Percentiles rank a stretch among this genome's conserved stretches.
Evolutionary conservation across 2,797 vertebrate species (phyloP).

Genomic region (Danionella dracula): DNA sequence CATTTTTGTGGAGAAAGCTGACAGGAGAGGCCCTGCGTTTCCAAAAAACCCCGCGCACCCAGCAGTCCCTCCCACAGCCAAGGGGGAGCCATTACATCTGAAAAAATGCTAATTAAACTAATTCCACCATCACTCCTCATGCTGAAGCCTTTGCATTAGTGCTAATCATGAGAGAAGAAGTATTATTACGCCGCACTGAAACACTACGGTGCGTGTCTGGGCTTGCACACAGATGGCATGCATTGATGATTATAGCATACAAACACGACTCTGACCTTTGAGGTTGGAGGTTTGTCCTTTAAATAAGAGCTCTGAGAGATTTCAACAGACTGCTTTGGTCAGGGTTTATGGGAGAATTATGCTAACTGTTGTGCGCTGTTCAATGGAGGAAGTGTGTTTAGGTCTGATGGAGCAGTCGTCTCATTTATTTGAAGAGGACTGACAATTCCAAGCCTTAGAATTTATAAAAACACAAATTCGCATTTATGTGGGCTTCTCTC

Average conservation of each 20-base stretch:
- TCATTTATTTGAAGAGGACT: too few species aligned
- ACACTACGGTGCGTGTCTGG: constrained; percentile 15
- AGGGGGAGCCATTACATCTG: constrained; percentile 42
- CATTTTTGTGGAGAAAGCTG: too few species aligned
- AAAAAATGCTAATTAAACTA: constrained; percentile 51
- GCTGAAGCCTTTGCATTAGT: constrained; percentile 34
- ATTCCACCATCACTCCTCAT: constrained; percentile 40
- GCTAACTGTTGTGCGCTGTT: too few species aligned
- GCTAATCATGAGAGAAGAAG: constrained; percentile 34
- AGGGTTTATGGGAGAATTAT: background rate
- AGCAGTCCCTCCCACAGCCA: constrained; percentile 26
- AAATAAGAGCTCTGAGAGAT: background rate
- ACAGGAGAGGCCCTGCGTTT: too few species aligned
- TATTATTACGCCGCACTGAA: constrained; percentile 23
- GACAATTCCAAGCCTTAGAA: too few species aligned
- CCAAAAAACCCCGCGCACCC: background rate
- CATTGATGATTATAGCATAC: constrained; percentile 9
- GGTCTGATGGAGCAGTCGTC: too few species aligned
- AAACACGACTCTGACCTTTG: constrained; percentile 25
- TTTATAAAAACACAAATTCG: too few species aligned
- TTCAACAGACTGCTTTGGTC: background rate
- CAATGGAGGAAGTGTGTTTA: too few species aligned
- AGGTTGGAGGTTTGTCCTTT: constrained; percentile 17
- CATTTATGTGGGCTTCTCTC: too few species aligned
- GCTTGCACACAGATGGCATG: constrained; percentile 18